Evolutionary conservation across 2,888 invertebrate genomes (phyloP).

Genomic region (Physocephala rufipes): DNA sequence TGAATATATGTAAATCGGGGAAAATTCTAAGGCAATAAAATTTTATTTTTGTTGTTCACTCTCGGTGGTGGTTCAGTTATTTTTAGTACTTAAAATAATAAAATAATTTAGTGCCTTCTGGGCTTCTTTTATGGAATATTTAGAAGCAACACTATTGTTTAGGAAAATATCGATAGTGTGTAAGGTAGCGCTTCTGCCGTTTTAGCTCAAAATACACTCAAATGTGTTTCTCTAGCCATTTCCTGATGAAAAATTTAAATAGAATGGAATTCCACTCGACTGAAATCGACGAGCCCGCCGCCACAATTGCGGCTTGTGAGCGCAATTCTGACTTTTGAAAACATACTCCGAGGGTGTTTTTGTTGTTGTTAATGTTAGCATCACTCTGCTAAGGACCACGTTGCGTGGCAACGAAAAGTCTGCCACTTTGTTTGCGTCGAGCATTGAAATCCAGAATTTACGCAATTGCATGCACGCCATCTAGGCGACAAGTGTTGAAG

Average conservation of each 20-base stretch:
- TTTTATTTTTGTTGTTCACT: too few species aligned
- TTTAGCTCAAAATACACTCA: background rate
- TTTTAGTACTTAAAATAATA: too few species aligned
- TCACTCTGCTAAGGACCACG: background rate
- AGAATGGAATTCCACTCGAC: slow-evolving; percentile 23
- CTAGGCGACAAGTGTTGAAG: slow-evolving; percentile 29
- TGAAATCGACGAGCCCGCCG: background rate
- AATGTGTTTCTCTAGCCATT: slow-evolving; percentile 26
- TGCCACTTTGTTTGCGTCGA: slow-evolving; percentile 6
- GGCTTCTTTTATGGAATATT: too few species aligned
- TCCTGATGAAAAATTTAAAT: slow-evolving; percentile 33
- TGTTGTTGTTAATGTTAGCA: background rate
- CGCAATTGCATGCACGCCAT: slow-evolving; percentile 23
- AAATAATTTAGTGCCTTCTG: too few species aligned
- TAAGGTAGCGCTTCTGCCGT: slow-evolving; percentile 3
- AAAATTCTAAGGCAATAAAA: too few species aligned
- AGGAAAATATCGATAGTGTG: too few species aligned
- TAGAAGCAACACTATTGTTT: too few species aligned
- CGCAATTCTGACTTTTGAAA: too few species aligned
- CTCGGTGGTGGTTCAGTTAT: too few species aligned
- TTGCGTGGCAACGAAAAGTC: slow-evolving; percentile 11
- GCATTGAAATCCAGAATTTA: slow-evolving; percentile 14
- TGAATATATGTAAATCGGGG: too few species aligned
- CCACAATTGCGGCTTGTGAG: background rate
- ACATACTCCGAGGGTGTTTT: too few species aligned